A percentile compares a stretch with the other conserved stretches of the same genome.
Conservation (phyloP, 2,113 vertebrate species). For the Syrrhaptes paradoxus region DNA sequence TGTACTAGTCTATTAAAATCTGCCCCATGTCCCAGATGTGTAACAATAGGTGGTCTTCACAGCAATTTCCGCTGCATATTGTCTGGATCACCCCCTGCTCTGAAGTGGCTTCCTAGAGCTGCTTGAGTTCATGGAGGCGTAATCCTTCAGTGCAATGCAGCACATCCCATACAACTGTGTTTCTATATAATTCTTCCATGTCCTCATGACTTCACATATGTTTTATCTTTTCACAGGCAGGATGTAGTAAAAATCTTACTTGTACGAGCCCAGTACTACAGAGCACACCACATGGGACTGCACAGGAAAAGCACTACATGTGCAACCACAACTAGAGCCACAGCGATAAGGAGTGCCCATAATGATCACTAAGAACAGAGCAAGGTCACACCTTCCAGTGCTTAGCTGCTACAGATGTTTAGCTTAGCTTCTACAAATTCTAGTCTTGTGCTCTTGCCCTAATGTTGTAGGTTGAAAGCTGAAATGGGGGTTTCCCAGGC, state of each 20-base stretch:
- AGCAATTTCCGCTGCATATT: not conserved
- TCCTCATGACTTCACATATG: not conserved
- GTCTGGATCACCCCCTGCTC: not conserved
- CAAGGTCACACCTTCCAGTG: not conserved
- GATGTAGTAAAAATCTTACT: not conserved
- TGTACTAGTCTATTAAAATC: not conserved
- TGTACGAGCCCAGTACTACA: not conserved
- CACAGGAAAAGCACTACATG: not conserved
- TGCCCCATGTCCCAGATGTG: not conserved
- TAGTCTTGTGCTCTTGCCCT: not conserved
- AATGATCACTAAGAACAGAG: constrained; percentile 37
- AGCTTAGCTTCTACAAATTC: constrained; percentile 8
- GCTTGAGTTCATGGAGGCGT: not conserved
- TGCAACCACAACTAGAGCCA: not conserved
- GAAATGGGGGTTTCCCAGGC: constrained; percentile 51
- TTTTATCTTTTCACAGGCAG: not conserved
- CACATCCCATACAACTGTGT: not conserved
- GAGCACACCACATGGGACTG: not conserved
- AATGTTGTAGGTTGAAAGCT: constrained; percentile 19
- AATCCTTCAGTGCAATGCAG: not conserved
- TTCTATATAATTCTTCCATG: not conserved
- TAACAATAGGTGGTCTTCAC: not conserved
- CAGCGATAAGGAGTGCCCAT: not conserved
- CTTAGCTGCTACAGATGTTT: constrained; percentile 12
- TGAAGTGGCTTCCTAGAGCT: not conserved